These are phyloP conservation scores for Perca flavescens DNA, from an alignment of 2,113 vertebrate genomes.

Conservation along the genomic window DNA sequence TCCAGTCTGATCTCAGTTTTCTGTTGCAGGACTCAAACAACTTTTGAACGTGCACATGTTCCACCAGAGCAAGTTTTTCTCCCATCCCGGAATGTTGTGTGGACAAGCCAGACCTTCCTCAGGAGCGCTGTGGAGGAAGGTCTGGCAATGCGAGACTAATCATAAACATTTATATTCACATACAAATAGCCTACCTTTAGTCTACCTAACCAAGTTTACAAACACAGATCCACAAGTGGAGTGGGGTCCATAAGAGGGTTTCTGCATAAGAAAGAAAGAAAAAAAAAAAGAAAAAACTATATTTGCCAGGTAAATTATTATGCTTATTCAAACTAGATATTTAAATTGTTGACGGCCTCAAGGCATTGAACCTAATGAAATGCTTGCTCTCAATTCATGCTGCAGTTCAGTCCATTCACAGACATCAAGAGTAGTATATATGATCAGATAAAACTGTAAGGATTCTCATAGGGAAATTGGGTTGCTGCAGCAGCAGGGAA, in stretches of 20 bases:
- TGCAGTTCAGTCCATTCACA: constrained; percentile 1
- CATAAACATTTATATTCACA: neutral
- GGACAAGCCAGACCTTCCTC: too few relatives aligned
- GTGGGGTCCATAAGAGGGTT: too few relatives aligned
- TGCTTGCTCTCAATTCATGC: neutral
- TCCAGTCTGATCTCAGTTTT: too few relatives aligned
- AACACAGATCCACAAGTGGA: neutral
- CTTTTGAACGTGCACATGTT: too few relatives aligned
- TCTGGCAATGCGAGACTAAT: too few relatives aligned
- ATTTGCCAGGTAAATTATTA: constrained; percentile 35
- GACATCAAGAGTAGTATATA: neutral
- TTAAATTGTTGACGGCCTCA: constrained; percentile 4
- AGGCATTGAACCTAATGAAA: neutral
- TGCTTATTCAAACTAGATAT: constrained; percentile 31
- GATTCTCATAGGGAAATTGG: constrained; percentile 15
- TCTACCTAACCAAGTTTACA: neutral
- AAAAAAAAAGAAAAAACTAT: too few relatives aligned
- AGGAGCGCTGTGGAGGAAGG: too few relatives aligned
- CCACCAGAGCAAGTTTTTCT: too few relatives aligned
- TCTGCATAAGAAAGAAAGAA: neutral
- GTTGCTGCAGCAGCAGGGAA: constrained; percentile 3
- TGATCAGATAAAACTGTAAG: constrained; percentile 34
- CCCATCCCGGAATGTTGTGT: too few relatives aligned
- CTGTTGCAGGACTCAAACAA: too few relatives aligned
- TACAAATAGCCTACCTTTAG: neutral